Evolutionary conservation across 2,888 invertebrate genomes (phyloP).

Genomic region (Phyto melanocephala): DNA sequence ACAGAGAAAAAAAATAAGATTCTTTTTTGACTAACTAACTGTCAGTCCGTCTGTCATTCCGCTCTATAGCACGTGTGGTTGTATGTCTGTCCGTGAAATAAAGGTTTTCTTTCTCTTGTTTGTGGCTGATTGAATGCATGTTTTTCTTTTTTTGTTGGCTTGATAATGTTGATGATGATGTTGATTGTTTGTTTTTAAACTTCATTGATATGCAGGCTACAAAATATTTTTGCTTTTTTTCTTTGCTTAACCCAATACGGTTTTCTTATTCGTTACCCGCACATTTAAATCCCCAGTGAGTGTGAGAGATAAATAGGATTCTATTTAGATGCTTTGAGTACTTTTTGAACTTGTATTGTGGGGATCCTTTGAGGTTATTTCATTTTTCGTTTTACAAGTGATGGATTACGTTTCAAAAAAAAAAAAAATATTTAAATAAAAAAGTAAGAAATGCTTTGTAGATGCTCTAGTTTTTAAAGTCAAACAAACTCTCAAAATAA

Average conservation of each 20-base stretch:
- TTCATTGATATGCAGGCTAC: constrained; percentile 61
- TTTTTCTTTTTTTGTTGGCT: constrained; percentile 31
- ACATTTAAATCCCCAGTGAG: constrained; percentile 6
- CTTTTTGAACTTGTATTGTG: background rate
- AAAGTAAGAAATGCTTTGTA: background rate
- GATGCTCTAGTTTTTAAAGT: constrained; percentile 15
- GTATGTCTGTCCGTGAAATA: background rate
- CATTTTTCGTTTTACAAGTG: constrained; percentile 10
- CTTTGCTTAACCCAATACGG: background rate
- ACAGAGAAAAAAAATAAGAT: background rate
- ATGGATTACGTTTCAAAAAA: constrained; percentile 28
- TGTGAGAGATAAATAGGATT: background rate
- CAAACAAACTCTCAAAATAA: constrained; percentile 6
- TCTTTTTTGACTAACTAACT: constrained; percentile 13
- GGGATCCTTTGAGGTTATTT: background rate
- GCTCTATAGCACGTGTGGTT: background rate
- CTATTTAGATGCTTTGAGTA: background rate
- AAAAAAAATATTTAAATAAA: background rate
- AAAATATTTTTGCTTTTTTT: constrained; percentile 32
- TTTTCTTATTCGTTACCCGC: constrained; percentile 10
- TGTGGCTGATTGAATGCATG: constrained; percentile 57
- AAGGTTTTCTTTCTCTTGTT: background rate
- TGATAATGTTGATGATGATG: constrained; percentile 30
- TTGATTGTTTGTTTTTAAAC: constrained; percentile 47
- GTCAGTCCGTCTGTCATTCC: background rate